Base-by-base conservation (phyloP, 1,140 invertebrate genomes). In the Rhizoglyphus robini region DNA sequence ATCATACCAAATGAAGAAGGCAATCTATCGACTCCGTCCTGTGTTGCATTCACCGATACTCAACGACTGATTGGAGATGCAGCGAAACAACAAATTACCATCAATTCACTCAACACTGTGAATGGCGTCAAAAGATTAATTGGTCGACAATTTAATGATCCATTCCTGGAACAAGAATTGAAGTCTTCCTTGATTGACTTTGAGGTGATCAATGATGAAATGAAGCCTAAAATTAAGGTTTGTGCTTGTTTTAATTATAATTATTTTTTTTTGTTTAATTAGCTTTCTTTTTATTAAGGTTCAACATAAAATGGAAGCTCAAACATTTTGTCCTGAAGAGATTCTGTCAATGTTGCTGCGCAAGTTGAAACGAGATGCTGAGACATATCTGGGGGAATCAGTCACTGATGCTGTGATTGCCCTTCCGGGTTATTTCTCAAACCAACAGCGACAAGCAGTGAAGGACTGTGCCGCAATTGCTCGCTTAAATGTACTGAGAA, bases 71-170 rank as follows among this genome's bases (percentile, higher is more conserved):
- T 81, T 61, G 79, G 79, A 31, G 79, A 81, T 70, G 75, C 78
- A 0, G 79, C 79, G 20, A 81, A 81, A 71, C 80, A 80, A 69
- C 80, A 81, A 69, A 74, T 77, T 11, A 78, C 79, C 34, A 90
- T 93, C 86, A 96, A 96, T 76, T 89, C 91, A 64, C 86, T 85
- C 73, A 96, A 96, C 81, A 96, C 93, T 65, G 88, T 97, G 76
- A 96, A 95, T 77, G 88, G 80, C n/a, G n/a, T n/a, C n/a, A n/a
- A n/a, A n/a, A 74, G n/a, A n/a, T n/a, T n/a, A n/a, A n/a, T n/a
- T n/a, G n/a, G n/a, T n/a, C n/a, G n/a, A n/a, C n/a, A n/a, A 18
- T 76, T 71, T 68, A 71, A 73, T 51, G 77, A 79, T 63, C 71
- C 74, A 23, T 73, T 75, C 59, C 74, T 79, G 5, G 77, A 78